Conservation (phyloP, 2,113 vertebrate species). For the Aphelocoma coerulescens region DNA sequence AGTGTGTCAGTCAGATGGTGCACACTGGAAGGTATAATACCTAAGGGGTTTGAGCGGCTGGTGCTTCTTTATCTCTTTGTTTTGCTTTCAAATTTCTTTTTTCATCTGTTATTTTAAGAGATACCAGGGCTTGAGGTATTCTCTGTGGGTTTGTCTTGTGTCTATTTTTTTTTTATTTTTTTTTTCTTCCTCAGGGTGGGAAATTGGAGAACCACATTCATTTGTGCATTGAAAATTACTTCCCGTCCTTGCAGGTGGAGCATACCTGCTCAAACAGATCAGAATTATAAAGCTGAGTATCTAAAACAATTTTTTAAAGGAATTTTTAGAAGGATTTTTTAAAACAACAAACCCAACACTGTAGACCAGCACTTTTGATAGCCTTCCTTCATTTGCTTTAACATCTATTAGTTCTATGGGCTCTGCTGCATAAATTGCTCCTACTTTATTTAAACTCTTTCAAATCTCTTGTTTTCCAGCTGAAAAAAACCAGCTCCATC, state of each 20-base stretch:
- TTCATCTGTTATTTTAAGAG: constrained; percentile 67
- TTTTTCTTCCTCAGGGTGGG: neutral
- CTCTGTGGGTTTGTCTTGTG: constrained; percentile 8
- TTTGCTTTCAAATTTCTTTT: constrained; percentile 68
- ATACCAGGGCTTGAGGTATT: constrained; percentile 44
- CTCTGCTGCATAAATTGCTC: neutral
- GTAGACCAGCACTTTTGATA: neutral
- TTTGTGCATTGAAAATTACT: neutral
- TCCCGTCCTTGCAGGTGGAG: neutral
- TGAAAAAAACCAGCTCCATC: neutral
- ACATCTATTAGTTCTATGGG: neutral
- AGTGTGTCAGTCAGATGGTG: constrained; percentile 72
- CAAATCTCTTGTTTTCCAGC: neutral
- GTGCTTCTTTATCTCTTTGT: constrained; percentile 66
- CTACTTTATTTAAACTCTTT: neutral
- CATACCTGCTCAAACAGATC: neutral
- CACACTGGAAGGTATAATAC: constrained; percentile 70
- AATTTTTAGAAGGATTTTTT: neutral
- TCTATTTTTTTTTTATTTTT: neutral
- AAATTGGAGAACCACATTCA: neutral
- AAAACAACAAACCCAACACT: neutral
- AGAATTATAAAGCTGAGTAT: neutral
- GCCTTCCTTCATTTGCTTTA: neutral
- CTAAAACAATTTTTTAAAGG: neutral
- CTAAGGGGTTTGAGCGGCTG: constrained; percentile 60